Evolutionary conservation across 2,888 invertebrate species (phyloP).

Genomic region (Agonopterix alstromeriana): DNA sequence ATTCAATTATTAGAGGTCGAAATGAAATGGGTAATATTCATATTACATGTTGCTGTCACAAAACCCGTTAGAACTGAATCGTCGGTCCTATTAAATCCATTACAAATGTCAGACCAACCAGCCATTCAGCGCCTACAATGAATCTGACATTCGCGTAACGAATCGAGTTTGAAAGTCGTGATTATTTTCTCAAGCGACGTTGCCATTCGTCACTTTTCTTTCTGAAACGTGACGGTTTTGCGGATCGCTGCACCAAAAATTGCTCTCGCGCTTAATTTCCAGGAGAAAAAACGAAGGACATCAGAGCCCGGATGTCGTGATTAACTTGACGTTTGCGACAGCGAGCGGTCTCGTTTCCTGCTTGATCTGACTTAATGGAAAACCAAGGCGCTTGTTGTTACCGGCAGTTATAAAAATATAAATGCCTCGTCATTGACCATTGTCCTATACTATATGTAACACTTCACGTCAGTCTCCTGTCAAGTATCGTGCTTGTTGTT

Average conservation of each 20-base stretch:
- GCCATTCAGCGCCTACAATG: neutral
- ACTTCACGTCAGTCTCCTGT: too few species aligned
- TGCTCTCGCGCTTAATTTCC: slow-evolving; percentile 30
- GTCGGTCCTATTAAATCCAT: slow-evolving; percentile 1
- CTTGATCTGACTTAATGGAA: slow-evolving; percentile 8
- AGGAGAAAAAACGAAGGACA: slow-evolving; percentile 30
- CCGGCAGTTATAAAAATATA: too few species aligned
- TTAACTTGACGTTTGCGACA: slow-evolving; percentile 18
- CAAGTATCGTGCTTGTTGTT: too few species aligned
- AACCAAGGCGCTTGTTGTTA: too few species aligned
- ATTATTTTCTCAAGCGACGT: slow-evolving; percentile 9
- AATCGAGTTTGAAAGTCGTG: slow-evolving; percentile 1
- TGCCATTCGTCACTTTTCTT: slow-evolving; percentile 15
- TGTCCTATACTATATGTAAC: too few species aligned
- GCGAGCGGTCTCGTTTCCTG: slow-evolving; percentile 33
- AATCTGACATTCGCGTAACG: slow-evolving; percentile 3
- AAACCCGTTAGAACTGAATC: neutral
- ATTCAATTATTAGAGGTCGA: too few species aligned
- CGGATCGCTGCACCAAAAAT: slow-evolving; percentile 36
- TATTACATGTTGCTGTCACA: neutral
- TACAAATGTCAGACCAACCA: slow-evolving; percentile 4
- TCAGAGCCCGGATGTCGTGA: slow-evolving; percentile 37
- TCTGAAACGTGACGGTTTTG: slow-evolving; percentile 22
- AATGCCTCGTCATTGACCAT: too few species aligned
- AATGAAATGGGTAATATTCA: neutral